Conservation (phyloP, 2,113 vertebrate genomes). For the Strix uralensis region DNA sequence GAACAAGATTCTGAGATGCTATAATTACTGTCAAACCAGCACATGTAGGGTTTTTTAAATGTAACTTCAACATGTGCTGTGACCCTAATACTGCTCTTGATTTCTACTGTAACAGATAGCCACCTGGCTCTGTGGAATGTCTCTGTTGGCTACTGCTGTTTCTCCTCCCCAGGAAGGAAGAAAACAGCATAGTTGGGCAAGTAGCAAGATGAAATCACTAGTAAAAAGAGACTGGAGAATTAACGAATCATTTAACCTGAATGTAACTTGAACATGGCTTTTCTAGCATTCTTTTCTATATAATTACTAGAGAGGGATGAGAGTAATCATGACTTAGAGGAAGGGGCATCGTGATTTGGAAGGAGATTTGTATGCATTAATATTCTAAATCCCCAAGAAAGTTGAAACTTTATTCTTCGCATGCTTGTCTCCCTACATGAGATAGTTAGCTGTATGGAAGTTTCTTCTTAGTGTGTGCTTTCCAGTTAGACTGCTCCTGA, state of each 20-base stretch:
- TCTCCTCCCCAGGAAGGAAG: neutral
- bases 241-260: neutral
- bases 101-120: neutral
- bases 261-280: neutral
- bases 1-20: neutral
- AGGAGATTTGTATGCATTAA: neutral
- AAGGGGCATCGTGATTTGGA: neutral
- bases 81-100: neutral
- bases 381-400: neutral
- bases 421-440: neutral
- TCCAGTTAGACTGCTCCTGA: neutral
- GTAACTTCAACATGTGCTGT: neutral
- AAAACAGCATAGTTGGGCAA: neutral
- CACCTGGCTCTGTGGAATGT: neutral
- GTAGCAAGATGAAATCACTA: neutral
- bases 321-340: neutral
- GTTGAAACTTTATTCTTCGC: neutral
- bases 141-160: neutral
- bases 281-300: neutral
- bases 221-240: neutral
- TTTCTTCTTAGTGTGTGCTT: neutral
- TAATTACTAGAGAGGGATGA: neutral
- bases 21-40: neutral
- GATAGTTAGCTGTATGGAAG: neutral
- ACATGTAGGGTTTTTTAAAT: neutral